Evolutionary conservation across 37 sponge, comb jelly and placozoan genomes (phyloP), one percentile per base, ranked within the genome.

Genomic region (Halisarca cf. caerulea): DNA sequence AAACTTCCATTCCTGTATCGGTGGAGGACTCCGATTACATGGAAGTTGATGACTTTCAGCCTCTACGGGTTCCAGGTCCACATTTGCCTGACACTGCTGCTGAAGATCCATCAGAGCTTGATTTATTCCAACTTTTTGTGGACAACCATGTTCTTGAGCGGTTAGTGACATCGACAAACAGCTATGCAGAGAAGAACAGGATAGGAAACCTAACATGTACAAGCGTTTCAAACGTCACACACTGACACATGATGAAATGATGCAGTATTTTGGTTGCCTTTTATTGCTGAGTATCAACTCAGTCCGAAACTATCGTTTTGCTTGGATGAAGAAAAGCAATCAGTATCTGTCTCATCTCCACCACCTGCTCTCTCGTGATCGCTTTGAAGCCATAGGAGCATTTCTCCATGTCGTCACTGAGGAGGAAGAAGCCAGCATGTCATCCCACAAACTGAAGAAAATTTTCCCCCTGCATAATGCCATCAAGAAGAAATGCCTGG

Each of bases 371-470:
- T 38, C 70, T 9, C 30, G 83, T 14, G n/a, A 82, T 34, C 42
- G 68, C 3, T 64, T 66, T 82, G 83, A 82, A 64, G 2, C 34
- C 21, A 82, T 82, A 9, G 51, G 83, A 38, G n/a, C 83, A 3
- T 82, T 64, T 28, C 47, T 82, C 32, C 83, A 82, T 66, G 43
- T 66, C 41, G 83, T 82, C 8, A 82, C 83, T 9, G 28, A 24
- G 66, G 68, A 82, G 2, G 70, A 82, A 39, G 70, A 64, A 64
- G 83, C 61, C 3, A 21, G 17, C 2, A 74, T 40, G 15, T 27
- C 5, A n/a, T n/a, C n/a, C n/a, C n/a, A n/a, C n/a, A n/a, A n/a
- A n/a, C n/a, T n/a, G 70, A 27, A 37, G 72, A 83, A 83, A 66
- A 70, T 83, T 38, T 36, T 23, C 21, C 60, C 74, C n/a, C 30